phyloP scores from a whole-genome alignment of 2,113 vertebrate genomes.

The Myotis lucifugus region DNA sequence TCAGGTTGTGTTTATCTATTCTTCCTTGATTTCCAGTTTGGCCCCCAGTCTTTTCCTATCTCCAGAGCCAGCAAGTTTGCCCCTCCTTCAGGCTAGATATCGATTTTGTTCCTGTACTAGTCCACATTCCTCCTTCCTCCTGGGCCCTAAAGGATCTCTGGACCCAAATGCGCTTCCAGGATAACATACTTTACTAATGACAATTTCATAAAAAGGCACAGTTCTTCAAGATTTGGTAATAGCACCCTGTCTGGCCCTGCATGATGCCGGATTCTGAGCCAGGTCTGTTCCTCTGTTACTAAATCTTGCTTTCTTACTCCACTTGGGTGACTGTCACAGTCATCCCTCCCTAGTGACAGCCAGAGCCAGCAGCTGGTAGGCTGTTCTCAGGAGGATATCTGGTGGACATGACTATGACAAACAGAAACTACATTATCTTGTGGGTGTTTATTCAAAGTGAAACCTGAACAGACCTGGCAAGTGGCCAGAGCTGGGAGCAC shows the following conservation, averaged over 20 bases:
- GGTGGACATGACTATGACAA: not conserved
- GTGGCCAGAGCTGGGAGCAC: not conserved
- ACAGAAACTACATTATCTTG: not conserved
- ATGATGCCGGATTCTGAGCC: not conserved
- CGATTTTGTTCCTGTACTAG: not conserved
- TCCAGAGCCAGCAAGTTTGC: not conserved
- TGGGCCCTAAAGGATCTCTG: not conserved
- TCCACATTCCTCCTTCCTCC: not conserved
- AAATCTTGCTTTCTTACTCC: not conserved
- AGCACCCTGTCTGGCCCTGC: not conserved
- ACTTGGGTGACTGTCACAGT: not conserved
- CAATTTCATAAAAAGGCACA: not conserved
- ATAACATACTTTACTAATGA: not conserved
- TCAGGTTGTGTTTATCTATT: not conserved
- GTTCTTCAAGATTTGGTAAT: not conserved
- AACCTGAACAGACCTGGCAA: not conserved
- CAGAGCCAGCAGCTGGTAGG: not conserved
- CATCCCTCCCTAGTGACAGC: not conserved
- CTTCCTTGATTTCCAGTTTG: not conserved
- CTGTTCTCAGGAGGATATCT: constrained; percentile 13
- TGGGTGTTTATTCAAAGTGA: not conserved
- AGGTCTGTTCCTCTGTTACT: not conserved
- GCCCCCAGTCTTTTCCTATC: not conserved
- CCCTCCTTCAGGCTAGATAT: not conserved
- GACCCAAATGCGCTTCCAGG: not conserved